A percentile compares a stretch with the other conserved stretches of the same genome.
Conservation (phyloP, 2,113 vertebrate genomes). For the Cyprinodon brontotheroides region DNA sequence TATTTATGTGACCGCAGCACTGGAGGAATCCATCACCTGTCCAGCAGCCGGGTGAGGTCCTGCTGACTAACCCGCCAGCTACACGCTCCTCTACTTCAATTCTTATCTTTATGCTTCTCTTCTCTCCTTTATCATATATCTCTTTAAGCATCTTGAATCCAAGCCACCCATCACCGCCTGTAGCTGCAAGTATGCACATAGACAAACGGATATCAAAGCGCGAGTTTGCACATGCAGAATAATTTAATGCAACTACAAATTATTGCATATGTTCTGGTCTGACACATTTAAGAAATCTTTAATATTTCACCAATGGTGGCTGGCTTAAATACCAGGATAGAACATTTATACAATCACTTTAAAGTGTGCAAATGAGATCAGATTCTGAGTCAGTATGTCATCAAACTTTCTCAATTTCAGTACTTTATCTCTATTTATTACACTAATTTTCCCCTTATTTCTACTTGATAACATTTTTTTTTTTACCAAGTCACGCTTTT, state of each 20-base stretch:
- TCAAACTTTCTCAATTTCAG: not conserved
- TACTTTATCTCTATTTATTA: not conserved
- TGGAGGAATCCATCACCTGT: conserved; percentile 76
- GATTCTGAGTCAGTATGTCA: conserved; percentile 25
- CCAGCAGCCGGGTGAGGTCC: conserved; percentile 62
- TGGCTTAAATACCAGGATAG: no score
- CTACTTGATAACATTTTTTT: not conserved
- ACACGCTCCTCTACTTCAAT: conserved; percentile 14
- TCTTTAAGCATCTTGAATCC: conserved; percentile 58
- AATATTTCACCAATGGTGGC: no score
- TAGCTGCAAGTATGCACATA: conserved; percentile 17
- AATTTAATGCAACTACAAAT: not conserved
- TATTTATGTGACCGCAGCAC: conserved; percentile 76
- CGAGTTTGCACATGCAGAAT: conserved; percentile 13
- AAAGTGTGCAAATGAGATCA: conserved; percentile 35
- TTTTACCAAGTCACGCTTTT: not conserved
- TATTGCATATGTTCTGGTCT: not conserved
- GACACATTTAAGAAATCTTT: not conserved
- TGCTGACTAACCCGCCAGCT: conserved; percentile 66
- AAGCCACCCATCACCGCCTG: conserved; percentile 39
- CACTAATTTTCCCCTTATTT: not conserved
- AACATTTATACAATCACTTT: conserved; percentile 7
- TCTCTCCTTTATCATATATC: conserved; percentile 50
- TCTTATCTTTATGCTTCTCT: conserved; percentile 25
- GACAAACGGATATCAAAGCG: conserved; percentile 24